Percentiles rank a stretch among this genome's conserved stretches.
phyloP scores from a whole-genome alignment of 1,140 invertebrate genomes.

The Gerris buenoi region DNA sequence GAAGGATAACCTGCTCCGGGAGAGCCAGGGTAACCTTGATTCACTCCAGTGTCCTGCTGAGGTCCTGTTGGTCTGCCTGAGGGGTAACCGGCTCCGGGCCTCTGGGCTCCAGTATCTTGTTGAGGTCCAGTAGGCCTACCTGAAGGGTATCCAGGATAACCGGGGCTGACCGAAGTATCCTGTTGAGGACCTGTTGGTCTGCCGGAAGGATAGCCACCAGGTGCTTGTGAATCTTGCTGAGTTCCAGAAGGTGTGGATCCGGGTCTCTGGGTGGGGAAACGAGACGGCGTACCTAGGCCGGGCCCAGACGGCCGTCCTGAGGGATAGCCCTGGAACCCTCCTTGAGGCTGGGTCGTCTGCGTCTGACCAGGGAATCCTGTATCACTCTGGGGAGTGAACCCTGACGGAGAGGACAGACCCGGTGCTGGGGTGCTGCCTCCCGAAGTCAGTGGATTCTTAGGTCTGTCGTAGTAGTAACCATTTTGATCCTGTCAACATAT shows the following conservation, averaged over 20 bases:
- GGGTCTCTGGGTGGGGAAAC: background rate
- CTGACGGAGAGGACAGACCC: background rate
- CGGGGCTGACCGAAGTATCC: background rate
- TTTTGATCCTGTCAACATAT: background rate
- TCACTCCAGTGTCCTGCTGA: background rate
- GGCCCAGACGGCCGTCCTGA: background rate
- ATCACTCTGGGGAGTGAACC: conserved; percentile 6
- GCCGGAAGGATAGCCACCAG: conserved; percentile 13
- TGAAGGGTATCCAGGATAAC: conserved; percentile 1
- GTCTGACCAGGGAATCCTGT: conserved; percentile 18
- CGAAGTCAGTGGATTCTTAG: background rate
- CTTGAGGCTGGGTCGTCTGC: conserved; percentile 1
- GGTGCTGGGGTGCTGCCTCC: background rate
- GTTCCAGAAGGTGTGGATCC: background rate
- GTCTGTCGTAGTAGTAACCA: background rate
- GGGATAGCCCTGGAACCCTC: background rate
- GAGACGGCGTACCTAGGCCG: background rate
- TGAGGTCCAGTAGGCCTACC: conserved; percentile 7
- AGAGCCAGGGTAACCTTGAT: conserved; percentile 7
- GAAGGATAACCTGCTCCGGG: conserved; percentile 14
- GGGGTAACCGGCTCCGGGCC: conserved; percentile 9
- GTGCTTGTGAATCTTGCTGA: background rate
- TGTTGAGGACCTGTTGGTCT: conserved; percentile 11
- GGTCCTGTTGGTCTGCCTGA: conserved; percentile 3
- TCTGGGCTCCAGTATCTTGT: conserved; percentile 1